A percentile compares a stretch with the other conserved stretches of the same genome.
These are phyloP conservation scores for Diarsia mendica DNA, from an alignment of 2,888 invertebrate genomes.

Conservation along the genomic window DNA sequence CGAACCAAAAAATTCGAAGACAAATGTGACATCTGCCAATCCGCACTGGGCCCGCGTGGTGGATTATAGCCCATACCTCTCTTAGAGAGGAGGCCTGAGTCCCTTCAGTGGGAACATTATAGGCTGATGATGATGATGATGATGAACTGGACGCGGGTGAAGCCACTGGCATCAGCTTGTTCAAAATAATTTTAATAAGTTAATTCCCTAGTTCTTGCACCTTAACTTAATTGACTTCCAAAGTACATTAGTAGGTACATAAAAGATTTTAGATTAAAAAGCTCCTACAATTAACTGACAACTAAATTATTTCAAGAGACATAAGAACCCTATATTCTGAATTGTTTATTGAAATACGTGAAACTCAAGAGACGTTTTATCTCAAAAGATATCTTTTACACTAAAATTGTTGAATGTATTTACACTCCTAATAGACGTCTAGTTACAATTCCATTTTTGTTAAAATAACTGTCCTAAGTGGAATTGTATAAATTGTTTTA, in stretches of 20 bases:
- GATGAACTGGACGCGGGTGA: no score
- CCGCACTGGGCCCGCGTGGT: no score
- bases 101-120: no score
- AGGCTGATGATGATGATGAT: no score
- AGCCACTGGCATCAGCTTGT: no score
- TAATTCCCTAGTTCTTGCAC: not conserved
- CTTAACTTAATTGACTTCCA: not conserved
- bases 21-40: no score
- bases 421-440: conserved; percentile 33
- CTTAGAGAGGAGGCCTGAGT: no score
- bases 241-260: conserved; percentile 14
- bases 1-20: no score
- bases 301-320: conserved; percentile 38
- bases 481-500: not conserved
- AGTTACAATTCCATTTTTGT: conserved; percentile 24
- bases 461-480: not conserved
- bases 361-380: conserved; percentile 13
- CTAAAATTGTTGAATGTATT: conserved; percentile 32
- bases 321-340: conserved; percentile 29
- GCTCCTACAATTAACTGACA: conserved; percentile 28
- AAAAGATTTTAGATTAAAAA: conserved; percentile 30
- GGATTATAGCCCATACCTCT: no score
- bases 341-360: conserved; percentile 42
- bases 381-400: conserved; percentile 32
- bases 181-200: not conserved